These are phyloP conservation scores for Ochropleura plecta DNA, from an alignment of 2,888 invertebrate species.

Conservation along the genomic window DNA sequence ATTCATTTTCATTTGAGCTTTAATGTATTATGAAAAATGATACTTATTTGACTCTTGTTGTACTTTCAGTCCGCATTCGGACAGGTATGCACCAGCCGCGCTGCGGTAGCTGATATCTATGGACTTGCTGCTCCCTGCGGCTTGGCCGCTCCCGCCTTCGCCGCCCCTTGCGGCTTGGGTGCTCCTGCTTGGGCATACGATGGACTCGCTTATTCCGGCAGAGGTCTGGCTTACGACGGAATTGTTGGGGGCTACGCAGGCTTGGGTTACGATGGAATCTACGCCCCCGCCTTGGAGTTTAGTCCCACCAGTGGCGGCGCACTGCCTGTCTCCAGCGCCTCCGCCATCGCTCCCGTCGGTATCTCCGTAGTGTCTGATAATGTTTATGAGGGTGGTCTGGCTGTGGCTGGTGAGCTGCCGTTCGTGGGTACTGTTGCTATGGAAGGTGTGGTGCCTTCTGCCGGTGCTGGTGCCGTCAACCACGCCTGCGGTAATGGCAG, in stretches of 20 bases:
- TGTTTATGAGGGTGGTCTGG: conserved; percentile 60
- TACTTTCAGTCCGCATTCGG: conserved; percentile 34
- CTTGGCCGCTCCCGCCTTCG: neutral
- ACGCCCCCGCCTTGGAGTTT: conserved; percentile 21
- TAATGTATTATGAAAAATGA: no score
- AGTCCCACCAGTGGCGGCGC: conserved; percentile 50
- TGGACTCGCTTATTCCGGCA: conserved; percentile 12
- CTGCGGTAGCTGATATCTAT: conserved; percentile 36
- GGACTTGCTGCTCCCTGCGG: conserved; percentile 22
- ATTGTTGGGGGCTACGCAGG: neutral
- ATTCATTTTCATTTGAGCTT: no score
- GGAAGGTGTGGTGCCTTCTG: conserved; percentile 73
- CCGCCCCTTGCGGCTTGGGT: conserved; percentile 8
- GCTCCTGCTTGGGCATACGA: conserved; percentile 2
- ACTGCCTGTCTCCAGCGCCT: conserved; percentile 42
- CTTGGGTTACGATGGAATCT: conserved; percentile 25
- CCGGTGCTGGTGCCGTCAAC: conserved; percentile 71
- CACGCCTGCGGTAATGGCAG: conserved; percentile 75
- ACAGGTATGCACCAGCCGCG: conserved; percentile 34
- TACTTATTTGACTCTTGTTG: no score
- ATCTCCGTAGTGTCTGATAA: conserved; percentile 58
- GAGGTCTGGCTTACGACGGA: neutral
- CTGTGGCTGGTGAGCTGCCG: conserved; percentile 71
- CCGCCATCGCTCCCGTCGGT: conserved; percentile 34
- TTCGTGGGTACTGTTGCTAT: conserved; percentile 73